Conservation (phyloP, 2,113 vertebrate genomes). For the Taxidea taxus region DNA sequence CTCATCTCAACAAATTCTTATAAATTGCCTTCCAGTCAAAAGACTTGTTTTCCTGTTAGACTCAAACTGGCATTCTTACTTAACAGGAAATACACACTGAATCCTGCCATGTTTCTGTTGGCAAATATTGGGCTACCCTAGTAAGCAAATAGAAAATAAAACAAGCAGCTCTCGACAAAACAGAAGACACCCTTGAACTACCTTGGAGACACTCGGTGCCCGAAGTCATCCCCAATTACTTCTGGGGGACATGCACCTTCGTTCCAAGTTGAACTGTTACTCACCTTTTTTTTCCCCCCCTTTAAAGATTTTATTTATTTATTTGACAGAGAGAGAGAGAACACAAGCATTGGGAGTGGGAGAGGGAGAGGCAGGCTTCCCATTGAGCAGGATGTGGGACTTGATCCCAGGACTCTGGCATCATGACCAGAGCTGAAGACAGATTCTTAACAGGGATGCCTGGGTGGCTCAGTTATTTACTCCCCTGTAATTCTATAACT, state of each 20-base stretch:
- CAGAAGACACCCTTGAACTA: constrained; percentile 69
- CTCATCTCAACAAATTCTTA: constrained; percentile 74
- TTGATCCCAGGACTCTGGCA: too few species aligned
- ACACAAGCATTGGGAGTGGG: too few species aligned
- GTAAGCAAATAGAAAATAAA: constrained; percentile 78
- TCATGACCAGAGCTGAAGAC: too few species aligned
- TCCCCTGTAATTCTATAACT: background rate
- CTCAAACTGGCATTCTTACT: constrained; percentile 77
- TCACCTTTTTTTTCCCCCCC: background rate
- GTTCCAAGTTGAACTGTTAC: constrained; percentile 10
- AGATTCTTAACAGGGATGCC: too few species aligned
- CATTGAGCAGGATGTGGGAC: too few species aligned
- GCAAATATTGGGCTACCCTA: constrained; percentile 80
- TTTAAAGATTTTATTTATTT: too few species aligned
- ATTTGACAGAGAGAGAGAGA: too few species aligned
- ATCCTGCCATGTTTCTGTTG: constrained; percentile 85
- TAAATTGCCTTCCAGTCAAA: constrained; percentile 73
- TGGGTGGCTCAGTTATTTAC: too few species aligned
- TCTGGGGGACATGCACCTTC: background rate
- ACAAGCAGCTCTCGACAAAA: constrained; percentile 79
- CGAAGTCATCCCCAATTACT: background rate
- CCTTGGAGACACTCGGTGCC: background rate
- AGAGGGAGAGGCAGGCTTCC: too few species aligned
- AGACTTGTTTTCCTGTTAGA: constrained; percentile 84
- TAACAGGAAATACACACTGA: constrained; percentile 77